Conservation (phyloP, 2,113 vertebrate genomes). For the Bubo blakistoni region DNA sequence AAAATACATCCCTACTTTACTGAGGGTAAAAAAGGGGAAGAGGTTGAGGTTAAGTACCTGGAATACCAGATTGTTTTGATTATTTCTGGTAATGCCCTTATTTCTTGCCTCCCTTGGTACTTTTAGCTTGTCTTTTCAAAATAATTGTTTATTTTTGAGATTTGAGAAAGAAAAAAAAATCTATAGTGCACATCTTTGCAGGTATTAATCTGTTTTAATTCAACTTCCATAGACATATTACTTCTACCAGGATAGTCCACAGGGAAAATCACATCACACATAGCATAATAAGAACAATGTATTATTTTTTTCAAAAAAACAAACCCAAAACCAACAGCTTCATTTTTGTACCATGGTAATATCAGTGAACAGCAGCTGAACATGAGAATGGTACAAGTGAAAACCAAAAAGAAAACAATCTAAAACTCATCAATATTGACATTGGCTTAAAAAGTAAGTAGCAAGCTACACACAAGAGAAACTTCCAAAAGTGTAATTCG, state of each 20-base stretch:
- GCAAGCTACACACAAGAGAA: background rate
- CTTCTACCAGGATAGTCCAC: slow-evolving; percentile 40
- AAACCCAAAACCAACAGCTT: slow-evolving; percentile 25
- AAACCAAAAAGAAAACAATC: background rate
- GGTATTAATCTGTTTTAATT: slow-evolving; percentile 63
- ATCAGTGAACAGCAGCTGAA: slow-evolving; percentile 72
- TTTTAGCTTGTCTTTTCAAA: background rate
- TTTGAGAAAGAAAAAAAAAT: background rate
- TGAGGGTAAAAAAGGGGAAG: background rate
- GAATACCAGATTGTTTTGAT: background rate
- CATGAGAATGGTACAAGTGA: background rate
- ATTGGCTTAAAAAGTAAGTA: background rate
- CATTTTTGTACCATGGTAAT: background rate
- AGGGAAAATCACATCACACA: slow-evolving; percentile 60
- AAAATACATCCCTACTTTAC: background rate
- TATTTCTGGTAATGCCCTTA: background rate
- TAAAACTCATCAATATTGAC: background rate
- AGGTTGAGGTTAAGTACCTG: background rate
- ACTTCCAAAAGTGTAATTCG: background rate
- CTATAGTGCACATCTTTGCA: slow-evolving; percentile 31
- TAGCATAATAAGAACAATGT: slow-evolving; percentile 29
- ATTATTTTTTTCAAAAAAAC: background rate
- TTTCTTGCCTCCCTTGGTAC: background rate
- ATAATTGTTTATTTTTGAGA: background rate
- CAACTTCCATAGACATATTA: slow-evolving; percentile 43